Base-by-base conservation (phyloP, 2,888 invertebrate species). In the Mongoloraphidia duomilia region DNA sequence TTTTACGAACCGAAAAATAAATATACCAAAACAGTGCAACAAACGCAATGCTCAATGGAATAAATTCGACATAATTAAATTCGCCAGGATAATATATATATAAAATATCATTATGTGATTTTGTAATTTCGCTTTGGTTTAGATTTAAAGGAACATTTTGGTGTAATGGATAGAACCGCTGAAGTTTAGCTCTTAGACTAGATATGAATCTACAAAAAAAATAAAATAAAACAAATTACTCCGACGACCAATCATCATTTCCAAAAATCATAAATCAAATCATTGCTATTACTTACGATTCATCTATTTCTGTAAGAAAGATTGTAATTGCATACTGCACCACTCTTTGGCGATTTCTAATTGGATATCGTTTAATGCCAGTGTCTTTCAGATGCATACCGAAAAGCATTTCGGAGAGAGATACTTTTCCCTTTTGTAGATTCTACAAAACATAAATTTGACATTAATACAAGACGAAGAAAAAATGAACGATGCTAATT, bases 1-100 rank as follows among this genome's bases (percentile, higher is more conserved):
- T 93, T 72, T 97, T 97, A 56, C 93, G 77, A 36, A 96, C 88
- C 26, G 93, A 94, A 66, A 94, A 96, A 63, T 95, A 95, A 34
- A 96, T 84, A 63, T 95, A 97, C 26, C 92, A 71, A 63, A 95
- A 93, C 34, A 96, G 71, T 12, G 91, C 75, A 3, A 89, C 68
- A 61, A 94, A 94, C 2, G 92, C 84, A 52, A 89, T 78, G 17
- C 82, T 76, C 9, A 96, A 70, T 0, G 94, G 94, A 34, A 93
- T 76, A 50, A 90, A 79, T 62, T 91, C 90, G 60, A 80, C 78
- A 58, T 86, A 81, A 61, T 87, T 88, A 56, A 89, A 85, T 64
- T 89, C 85, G 47, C 90, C 88, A 9, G 93, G 91, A 68, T 92
- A 95, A 65, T 91, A 87, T 47, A 95, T 82, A 54, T 82, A 77